Evolutionary conservation across 1,140 invertebrate species (phyloP).

Genomic region (Euwallacea fornicatus): DNA sequence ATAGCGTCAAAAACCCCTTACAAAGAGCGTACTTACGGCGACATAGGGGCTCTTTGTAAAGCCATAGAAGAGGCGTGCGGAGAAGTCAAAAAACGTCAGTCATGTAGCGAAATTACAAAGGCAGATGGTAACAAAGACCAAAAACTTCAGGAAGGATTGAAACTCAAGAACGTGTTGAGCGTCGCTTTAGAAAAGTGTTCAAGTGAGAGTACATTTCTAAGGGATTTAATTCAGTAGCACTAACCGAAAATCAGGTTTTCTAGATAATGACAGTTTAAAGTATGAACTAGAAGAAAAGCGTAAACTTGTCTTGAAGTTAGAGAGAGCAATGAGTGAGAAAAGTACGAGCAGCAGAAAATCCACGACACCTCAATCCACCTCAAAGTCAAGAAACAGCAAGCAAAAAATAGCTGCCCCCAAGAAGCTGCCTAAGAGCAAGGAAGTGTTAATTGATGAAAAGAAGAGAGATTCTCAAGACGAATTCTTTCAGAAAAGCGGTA

Average conservation of each 20-base stretch:
- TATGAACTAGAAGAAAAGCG: constrained; percentile 17
- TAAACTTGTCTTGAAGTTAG: constrained; percentile 34
- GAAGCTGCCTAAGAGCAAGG: neutral
- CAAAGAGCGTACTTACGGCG: neutral
- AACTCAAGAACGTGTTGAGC: neutral
- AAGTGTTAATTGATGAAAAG: neutral
- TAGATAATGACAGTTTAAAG: too few species aligned
- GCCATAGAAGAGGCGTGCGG: too few species aligned
- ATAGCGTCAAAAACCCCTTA: neutral
- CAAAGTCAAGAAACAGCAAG: neutral
- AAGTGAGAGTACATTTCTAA: neutral
- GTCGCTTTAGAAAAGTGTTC: neutral
- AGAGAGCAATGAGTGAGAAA: constrained; percentile 9
- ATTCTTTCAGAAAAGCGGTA: constrained; percentile 29
- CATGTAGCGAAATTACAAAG: neutral
- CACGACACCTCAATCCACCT: neutral
- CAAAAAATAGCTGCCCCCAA: neutral
- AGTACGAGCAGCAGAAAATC: neutral
- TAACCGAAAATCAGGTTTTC: neutral
- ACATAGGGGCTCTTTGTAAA: too few species aligned
- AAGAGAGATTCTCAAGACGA: constrained; percentile 29
- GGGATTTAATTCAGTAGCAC: neutral
- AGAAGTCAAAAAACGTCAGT: too few species aligned
- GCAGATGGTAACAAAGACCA: neutral
- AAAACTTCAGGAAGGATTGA: neutral